Base-by-base conservation (phyloP, 2,888 invertebrate genomes). In the Eupithecia subumbrata region DNA sequence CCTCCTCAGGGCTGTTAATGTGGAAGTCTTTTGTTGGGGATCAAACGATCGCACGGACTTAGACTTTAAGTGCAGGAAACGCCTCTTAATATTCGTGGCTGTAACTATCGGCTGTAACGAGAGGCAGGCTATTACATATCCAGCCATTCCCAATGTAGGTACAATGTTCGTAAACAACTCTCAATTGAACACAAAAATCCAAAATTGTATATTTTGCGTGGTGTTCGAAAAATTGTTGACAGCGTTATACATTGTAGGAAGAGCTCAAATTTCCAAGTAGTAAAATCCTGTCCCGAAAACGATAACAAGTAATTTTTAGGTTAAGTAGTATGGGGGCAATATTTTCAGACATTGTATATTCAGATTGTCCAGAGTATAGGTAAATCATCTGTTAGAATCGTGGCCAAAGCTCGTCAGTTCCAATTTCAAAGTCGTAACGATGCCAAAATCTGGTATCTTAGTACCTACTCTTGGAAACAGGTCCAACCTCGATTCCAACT, bases 1-100 rank as follows among this genome's bases (percentile, higher is more conserved):
- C 86, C 86, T 90, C 87, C 89, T 90, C 86, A 85, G 85, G 84
- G 87, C 88, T 69, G 85, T 92, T 68, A 91, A 93, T 91, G 92
- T 91, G 90, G 85, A 92, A 90, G 89, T 88, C 92, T 92, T 94
- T 93, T 93, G 93, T 93, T 88, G 86, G 71, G 79, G 87, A 85
- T 86, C 86, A 87, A 87, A 87, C 83, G 80, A 68, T 71, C 80
- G 72, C 48, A 48, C 11, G 43, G 87, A 86, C 81, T 0, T 82
- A 78, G 11, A 22, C 43, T 40, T n/a, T 45, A 14, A 67, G 66
- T 40, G 37, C 68, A 43, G 68, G 34, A 37, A 67, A 67, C 37
- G 40, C 2, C 67, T 30, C 64, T 64, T 64, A 16, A 75, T 30
- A 12, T 18, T 34, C 34, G 8, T 64, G 64, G 34, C 16, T 64